Evolutionary conservation across 2,888 invertebrate genomes (phyloP), one percentile per base, ranked within the genome.

Genomic region (Caradrina clavipalpis): DNA sequence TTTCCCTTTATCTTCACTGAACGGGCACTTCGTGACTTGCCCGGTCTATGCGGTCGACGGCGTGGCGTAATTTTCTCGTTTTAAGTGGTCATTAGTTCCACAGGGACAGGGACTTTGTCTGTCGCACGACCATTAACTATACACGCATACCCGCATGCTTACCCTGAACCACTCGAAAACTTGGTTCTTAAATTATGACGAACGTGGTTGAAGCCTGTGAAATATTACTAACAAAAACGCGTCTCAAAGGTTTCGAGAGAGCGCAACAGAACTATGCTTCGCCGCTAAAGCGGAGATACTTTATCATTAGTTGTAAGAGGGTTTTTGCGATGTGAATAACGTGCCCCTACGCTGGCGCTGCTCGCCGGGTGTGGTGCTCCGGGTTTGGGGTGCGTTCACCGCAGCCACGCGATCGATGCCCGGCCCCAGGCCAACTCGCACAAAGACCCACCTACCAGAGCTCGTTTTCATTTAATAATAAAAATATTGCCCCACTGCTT

Each of bases 1-100:
- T 76, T 69, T 47, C 22, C 81, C 82, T 88, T 86, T 86, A 83
- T 85, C 80, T 85, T 69, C 75, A 86, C 83, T 84, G 87, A 86
- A 87, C 85, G 83, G 79, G 82, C 85, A 85, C 88, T 90, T 94
- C 94, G 95, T 95, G 95, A 94, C 93, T 92, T 84, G 93, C 83
- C 87, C 89, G 88, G 90, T 91, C 91, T 90, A 89, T 88, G 90
- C 89, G 91, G 89, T 88, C 88, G 88, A 77, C 84, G 81, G 88
- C 86, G 82, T 81, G 76, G 81, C 64, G 94, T 94, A 94, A 94
- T 95, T 94, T 93, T 92, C 94, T 91, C 90, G 90, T 92, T 93
- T 91, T 90, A 90, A 93, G 93, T 93, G 93, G 93, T 93, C 95
- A 95, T 95, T 96, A 95, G 94, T 94, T 91, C 90, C 92, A 90